Evolutionary conservation across 1,140 invertebrate genomes (phyloP), one percentile per base, ranked within the genome.

Genomic region (Drosophila nebulosa): DNA sequence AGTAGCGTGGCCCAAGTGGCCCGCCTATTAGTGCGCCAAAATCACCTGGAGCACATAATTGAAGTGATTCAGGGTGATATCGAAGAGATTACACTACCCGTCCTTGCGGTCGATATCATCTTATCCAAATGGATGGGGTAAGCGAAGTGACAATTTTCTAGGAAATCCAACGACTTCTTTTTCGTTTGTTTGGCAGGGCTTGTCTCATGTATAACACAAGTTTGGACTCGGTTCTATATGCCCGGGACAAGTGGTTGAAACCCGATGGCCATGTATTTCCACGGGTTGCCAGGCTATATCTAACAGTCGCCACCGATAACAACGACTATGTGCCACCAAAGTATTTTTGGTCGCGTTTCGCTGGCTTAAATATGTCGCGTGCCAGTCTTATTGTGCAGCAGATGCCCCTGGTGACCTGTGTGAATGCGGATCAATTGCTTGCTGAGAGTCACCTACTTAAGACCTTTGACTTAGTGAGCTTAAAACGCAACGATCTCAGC

Each of bases 81-180:
- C 12, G 12, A 66, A 46, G 14, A 59, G 3, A 18, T 74, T 22
- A 16, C 61, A 39, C 53, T 77, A 36, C 74, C 71, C 0, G 39
- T 46, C 7, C 3, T 21, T 46, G 7, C 32, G 0, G 53, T 77
- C 0, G 74, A 77, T 10, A 46, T 77, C 2, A 74, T 77, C 14
- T 18, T 77, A 0, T 74, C 66, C 30, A 77, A 74, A 35, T 77
- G 74, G 74, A 77, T 77, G 74, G 74, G 71, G 74, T 74, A 53
- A 74, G 66, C 32, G 5, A 10, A 4, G 9, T 16, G 0, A 0
- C 6, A 9, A 10, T 5, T 9, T 6, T 32, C 12, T n/a, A n/a
- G n/a, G n/a, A n/a, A n/a, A n/a, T n/a, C n/a, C n/a, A n/a, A 10
- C 2, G 5, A 10, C 7, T 42, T 9, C 7, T 30, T 7, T 39